Conservation (phyloP, 2,888 invertebrate species). For the Calliscelio sp. region DNA sequence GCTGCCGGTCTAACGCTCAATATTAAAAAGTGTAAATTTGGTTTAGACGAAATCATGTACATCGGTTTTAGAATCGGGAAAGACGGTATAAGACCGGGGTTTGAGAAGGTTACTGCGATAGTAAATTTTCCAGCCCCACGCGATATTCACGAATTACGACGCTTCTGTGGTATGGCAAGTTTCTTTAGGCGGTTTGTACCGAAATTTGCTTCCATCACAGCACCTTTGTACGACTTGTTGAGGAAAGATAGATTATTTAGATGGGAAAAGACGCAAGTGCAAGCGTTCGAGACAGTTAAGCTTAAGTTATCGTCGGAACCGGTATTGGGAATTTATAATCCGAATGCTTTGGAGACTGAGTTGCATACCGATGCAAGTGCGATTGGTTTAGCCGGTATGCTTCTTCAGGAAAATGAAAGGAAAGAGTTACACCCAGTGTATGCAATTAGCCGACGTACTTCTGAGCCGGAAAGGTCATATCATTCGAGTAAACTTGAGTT, state of each 20-base stretch:
- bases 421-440: slow-evolving; percentile 63
- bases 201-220: background rate
- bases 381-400: slow-evolving; percentile 6
- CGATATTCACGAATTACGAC: slow-evolving; percentile 64
- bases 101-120: slow-evolving; percentile 64
- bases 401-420: slow-evolving; percentile 9
- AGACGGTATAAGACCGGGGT: slow-evolving; percentile 48
- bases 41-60: slow-evolving; percentile 72
- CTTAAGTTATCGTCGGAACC: background rate
- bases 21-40: slow-evolving; percentile 77
- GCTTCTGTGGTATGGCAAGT: slow-evolving; percentile 66
- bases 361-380: slow-evolving; percentile 26
- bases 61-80: slow-evolving; percentile 75
- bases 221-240: background rate
- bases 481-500: slow-evolving; percentile 56
- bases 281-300: slow-evolving; percentile 7
- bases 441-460: slow-evolving; percentile 69
- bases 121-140: too few relatives aligned
- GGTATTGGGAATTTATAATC: slow-evolving; percentile 14
- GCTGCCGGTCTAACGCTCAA: slow-evolving; percentile 77
- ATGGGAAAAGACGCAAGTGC: background rate
- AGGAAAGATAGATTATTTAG: background rate
- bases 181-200: slow-evolving; percentile 42
- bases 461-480: slow-evolving; percentile 62
- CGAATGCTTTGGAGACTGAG: background rate